These are phyloP conservation scores for Pantelozetes paolii DNA, from an alignment of 2,888 invertebrate genomes.

Conservation along the genomic window DNA sequence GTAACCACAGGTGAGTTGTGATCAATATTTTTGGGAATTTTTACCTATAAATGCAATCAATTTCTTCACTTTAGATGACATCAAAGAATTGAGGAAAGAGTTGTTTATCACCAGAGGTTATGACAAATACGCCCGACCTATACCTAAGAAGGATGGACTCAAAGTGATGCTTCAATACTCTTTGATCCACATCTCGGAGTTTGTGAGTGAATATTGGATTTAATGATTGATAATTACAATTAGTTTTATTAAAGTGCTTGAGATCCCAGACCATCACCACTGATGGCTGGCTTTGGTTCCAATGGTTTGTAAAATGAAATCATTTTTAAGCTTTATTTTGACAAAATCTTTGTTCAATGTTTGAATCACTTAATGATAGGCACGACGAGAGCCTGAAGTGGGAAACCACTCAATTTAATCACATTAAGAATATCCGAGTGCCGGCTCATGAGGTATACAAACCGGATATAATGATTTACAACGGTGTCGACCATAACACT, in stretches of 20 bases:
- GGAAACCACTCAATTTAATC: background rate
- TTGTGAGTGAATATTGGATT: background rate
- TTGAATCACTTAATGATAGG: background rate
- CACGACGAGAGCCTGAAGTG: background rate
- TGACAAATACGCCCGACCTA: background rate
- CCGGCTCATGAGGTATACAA: background rate
- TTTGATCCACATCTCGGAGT: background rate
- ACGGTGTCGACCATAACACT: background rate
- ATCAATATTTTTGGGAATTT: too few relatives aligned
- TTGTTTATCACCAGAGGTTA: background rate
- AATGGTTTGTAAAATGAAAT: background rate
- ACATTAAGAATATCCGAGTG: background rate
- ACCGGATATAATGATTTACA: conserved; percentile 18
- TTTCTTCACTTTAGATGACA: background rate
- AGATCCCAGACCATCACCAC: background rate
- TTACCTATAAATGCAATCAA: too few relatives aligned
- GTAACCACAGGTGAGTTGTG: too few relatives aligned
- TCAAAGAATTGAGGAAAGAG: conserved; percentile 2
- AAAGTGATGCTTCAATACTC: background rate
- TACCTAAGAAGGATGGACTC: background rate
- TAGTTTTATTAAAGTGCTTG: background rate
- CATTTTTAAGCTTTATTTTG: background rate
- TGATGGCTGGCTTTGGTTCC: background rate
- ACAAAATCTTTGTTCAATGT: too few relatives aligned
- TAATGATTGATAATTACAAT: background rate